Evolutionary conservation across 2,797 vertebrate genomes (phyloP).

Genomic region (Poliocrania exsul): DNA sequence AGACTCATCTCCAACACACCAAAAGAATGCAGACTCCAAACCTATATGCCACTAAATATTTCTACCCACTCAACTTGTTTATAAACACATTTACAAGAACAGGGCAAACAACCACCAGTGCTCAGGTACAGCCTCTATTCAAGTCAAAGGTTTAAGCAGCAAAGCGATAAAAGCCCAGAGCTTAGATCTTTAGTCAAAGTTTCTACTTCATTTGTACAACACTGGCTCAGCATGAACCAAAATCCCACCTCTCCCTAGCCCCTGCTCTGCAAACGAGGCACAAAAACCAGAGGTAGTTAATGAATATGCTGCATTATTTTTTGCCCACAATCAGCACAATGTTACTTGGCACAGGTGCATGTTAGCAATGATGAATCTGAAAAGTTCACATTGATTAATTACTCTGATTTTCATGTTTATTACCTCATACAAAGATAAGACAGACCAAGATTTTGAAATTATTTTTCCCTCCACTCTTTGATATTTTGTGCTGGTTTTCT

Average conservation of each 20-base stretch:
- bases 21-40: neutral
- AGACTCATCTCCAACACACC: neutral
- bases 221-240: neutral
- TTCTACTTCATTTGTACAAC: neutral
- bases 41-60: neutral
- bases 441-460: neutral
- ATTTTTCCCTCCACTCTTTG: neutral
- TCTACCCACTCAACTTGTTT: neutral
- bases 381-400: conserved; percentile 67
- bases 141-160: neutral
- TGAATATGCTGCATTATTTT: conserved; percentile 8
- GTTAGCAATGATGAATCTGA: conserved; percentile 45
- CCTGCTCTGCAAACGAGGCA: neutral
- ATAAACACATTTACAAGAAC: neutral
- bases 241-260: neutral
- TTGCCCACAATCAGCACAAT: conserved; percentile 44
- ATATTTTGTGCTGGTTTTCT: neutral
- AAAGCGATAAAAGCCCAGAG: neutral
- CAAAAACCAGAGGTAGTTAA: neutral
- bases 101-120: neutral
- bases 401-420: conserved; percentile 9
- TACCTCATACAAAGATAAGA: neutral
- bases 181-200: neutral
- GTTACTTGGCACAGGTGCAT: conserved; percentile 40
- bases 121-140: neutral